Conservation (phyloP, 2,888 invertebrate genomes). For the Eumacrocentrus americanus region DNA sequence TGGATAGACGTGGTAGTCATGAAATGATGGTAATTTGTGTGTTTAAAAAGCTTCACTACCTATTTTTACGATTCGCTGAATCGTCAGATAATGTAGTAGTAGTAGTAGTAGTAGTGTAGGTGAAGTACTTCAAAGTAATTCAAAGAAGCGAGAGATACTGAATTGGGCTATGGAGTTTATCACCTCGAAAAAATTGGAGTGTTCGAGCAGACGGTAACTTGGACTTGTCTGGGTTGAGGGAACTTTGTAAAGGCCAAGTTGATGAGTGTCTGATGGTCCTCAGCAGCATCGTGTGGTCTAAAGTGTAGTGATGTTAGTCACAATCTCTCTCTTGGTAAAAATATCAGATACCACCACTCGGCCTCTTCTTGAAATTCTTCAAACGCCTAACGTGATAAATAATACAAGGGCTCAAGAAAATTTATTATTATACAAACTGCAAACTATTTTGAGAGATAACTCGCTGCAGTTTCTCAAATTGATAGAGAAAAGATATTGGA, state of each 20-base stretch:
- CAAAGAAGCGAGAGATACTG: background rate
- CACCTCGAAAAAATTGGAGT: conserved; percentile 31
- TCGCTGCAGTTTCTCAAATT: too few species aligned
- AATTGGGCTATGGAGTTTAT: background rate
- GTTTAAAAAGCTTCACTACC: too few species aligned
- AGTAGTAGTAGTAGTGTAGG: too few species aligned
- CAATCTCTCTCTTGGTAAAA: too few species aligned
- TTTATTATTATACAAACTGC: too few species aligned
- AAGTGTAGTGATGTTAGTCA: too few species aligned
- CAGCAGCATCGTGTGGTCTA: conserved; percentile 43
- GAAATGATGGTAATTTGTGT: background rate
- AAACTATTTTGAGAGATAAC: too few species aligned
- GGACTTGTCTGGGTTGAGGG: conserved; percentile 24
- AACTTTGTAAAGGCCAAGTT: conserved; percentile 32
- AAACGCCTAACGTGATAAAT: too few species aligned
- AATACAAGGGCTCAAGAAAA: too few species aligned
- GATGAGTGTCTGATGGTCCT: conserved; percentile 40
- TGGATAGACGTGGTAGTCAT: background rate
- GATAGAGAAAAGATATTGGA: too few species aligned
- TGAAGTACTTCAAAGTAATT: background rate
- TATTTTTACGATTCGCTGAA: background rate
- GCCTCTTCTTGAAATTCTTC: too few species aligned
- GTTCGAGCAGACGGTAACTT: conserved; percentile 29
- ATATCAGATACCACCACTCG: too few species aligned
- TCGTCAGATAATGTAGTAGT: background rate